Evolutionary conservation across 2,797 vertebrate species (phyloP), one percentile per base, ranked within the genome.

Genomic region (Spheniscus humboldti): DNA sequence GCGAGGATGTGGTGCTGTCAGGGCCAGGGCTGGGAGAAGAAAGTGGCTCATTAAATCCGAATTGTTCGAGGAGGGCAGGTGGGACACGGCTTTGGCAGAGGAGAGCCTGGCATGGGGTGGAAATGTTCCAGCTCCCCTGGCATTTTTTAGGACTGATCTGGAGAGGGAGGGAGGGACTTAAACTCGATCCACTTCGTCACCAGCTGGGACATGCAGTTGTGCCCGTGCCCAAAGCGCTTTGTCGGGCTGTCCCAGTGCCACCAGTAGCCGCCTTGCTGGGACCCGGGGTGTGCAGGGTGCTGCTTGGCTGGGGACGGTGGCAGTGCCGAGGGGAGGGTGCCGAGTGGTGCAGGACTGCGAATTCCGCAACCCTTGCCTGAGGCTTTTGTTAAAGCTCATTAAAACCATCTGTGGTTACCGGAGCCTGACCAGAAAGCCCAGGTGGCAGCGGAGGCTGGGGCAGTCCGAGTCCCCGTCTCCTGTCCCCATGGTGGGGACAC

Each of bases 111-210:
- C 60, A 9, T 4, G 6, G 15, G 10, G 9, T n/a, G 66, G 35
- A 25, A 50, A 4, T 4, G 23, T 53, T 83, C 45, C n/a, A 24
- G 55, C 64, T 90, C 48, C 72, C 22, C 13, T 35, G 52, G 30
- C 8, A 3, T 14, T 43, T 81, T 86, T 72, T 11, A n/a, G 55
- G 52, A 7, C 59, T 37, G 35, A 11, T 68, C 45, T 86, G 86
- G 55, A 60, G 52, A 35, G 20, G 37, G 72, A 35, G 20, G 37
- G 72, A 73, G 14, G 19, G 27, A 5, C 55, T 67, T 52, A 5
- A 8, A 6, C 57, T 78, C 1, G 0, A 35, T 47, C 22, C 4
- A 0, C n/a, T 50, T 63, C 0, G 0, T 48, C 19, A 7, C 74
- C 37, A 18, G 9, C 24, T 50, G 86, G 48, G 62, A 30, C 52